Evolutionary conservation across 2,113 vertebrate species (phyloP).

Genomic region (Oreochromis niloticus): DNA sequence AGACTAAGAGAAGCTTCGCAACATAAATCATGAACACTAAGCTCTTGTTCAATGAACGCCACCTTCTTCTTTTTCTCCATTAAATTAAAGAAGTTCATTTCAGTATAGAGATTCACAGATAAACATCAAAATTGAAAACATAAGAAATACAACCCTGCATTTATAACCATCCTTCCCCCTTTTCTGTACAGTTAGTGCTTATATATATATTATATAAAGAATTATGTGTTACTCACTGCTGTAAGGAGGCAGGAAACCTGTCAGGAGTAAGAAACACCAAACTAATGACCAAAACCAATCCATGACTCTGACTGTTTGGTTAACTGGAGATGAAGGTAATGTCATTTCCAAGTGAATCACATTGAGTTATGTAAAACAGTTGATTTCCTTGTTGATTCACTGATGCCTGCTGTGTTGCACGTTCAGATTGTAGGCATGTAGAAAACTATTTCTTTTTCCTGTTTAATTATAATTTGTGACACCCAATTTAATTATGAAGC

Average conservation of each 20-base stretch:
- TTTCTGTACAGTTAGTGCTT: neutral
- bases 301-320: neutral
- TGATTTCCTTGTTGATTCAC: neutral
- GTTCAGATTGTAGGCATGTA: neutral
- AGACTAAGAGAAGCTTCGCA: neutral
- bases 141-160: neutral
- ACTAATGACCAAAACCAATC: neutral
- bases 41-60: neutral
- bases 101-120: neutral
- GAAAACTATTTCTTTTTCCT: neutral
- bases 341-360: neutral
- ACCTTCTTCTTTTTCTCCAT: neutral
- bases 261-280: neutral
- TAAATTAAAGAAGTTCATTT: neutral
- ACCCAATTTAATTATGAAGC: neutral
- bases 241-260: neutral
- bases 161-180: neutral
- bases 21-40: neutral
- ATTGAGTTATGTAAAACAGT: neutral
- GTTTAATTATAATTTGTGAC: neutral
- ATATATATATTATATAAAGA: neutral
- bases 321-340: neutral
- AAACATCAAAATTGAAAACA: neutral
- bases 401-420: neutral
- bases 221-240: slow-evolving; percentile 1